Percentiles rank a stretch among this genome's conserved stretches.
These are phyloP conservation scores for Trochalopteron elliotii DNA, from an alignment of 2,113 vertebrate species.

Conservation along the genomic window DNA sequence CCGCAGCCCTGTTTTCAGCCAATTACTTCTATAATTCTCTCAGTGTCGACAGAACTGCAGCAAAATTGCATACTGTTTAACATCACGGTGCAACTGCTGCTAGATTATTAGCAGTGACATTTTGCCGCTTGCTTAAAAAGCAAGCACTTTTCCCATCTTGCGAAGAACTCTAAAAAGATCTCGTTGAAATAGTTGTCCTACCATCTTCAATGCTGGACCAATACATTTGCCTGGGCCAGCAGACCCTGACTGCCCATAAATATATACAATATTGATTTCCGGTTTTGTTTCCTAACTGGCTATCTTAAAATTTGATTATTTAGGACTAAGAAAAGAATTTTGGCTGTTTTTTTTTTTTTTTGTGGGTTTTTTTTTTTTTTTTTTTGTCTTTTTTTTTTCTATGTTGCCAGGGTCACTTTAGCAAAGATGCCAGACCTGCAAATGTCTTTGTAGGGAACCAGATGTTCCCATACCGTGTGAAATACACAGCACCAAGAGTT, in stretches of 20 bases:
- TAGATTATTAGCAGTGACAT: background rate
- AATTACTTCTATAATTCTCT: accelerated
- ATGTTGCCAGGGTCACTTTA: accelerated
- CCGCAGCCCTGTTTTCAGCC: background rate
- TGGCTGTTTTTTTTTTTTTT: background rate
- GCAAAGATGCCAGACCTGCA: background rate
- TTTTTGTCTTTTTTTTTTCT: background rate
- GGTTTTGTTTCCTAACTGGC: background rate
- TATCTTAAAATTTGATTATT: background rate
- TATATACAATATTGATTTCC: background rate
- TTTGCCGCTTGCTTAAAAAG: background rate
- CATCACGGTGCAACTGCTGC: background rate
- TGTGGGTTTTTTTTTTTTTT: background rate
- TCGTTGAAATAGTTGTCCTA: background rate
- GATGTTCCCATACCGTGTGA: accelerated
- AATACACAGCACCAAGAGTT: background rate
- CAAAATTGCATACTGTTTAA: background rate
- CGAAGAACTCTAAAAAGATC: background rate
- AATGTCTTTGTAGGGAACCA: background rate
- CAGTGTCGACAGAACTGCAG: background rate
- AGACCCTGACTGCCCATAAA: background rate
- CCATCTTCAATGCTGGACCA: accelerated
- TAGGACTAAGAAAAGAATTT: background rate
- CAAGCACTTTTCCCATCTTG: background rate
- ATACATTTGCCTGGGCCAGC: accelerated